Evolutionary conservation across 1,140 invertebrate species (phyloP).

Genomic region (Tetraneura akinire): DNA sequence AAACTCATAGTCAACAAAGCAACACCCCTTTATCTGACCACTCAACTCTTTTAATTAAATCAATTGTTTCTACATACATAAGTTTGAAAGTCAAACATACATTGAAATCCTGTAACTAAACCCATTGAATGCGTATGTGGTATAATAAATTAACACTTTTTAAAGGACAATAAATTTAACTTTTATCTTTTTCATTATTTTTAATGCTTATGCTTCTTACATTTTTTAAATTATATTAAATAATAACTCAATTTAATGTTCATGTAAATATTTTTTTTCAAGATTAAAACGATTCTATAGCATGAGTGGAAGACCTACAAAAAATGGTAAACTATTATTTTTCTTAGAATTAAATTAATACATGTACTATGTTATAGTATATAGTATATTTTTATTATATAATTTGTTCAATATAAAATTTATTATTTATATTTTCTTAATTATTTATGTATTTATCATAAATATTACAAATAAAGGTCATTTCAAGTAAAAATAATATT

Average conservation of each 20-base stretch:
- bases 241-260: neutral
- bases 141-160: neutral
- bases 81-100: neutral
- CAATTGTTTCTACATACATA: neutral
- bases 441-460: neutral
- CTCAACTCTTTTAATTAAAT: neutral
- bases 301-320: neutral
- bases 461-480: neutral
- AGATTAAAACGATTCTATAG: neutral
- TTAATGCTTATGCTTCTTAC: neutral
- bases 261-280: neutral
- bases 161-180: neutral
- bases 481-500: neutral
- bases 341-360: too few relatives aligned
- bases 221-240: neutral
- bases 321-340: neutral
- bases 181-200: slow-evolving; percentile 1
- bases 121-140: neutral
- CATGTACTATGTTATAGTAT: too few relatives aligned
- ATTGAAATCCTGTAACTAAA: neutral
- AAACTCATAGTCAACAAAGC: neutral
- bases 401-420: neutral
- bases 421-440: neutral
- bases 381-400: too few relatives aligned
- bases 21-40: neutral